phyloP scores from a whole-genome alignment of 2,113 vertebrate species.

The Oreochromis aureus region DNA sequence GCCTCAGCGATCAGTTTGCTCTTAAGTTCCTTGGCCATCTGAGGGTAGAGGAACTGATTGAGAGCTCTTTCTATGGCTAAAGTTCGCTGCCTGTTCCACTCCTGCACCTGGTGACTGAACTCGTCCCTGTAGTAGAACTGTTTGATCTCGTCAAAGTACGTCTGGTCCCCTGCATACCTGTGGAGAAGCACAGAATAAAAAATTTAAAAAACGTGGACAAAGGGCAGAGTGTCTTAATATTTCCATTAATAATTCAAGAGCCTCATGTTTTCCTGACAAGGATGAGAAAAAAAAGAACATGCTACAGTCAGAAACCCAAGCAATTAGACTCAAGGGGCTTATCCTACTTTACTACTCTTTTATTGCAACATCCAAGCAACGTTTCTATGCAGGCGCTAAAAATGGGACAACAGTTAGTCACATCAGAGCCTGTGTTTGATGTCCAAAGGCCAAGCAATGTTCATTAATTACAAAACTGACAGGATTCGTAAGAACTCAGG shows the following conservation, averaged over 20 bases:
- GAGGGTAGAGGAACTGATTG: slow-evolving; percentile 93
- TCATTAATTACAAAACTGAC: not conserved
- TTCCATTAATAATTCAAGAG: not conserved
- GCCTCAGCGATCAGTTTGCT: slow-evolving; percentile 92
- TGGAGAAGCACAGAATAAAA: not conserved
- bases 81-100: slow-evolving; percentile 96
- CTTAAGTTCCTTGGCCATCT: slow-evolving; percentile 97
- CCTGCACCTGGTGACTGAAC: slow-evolving; percentile 98
- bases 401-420: not conserved
- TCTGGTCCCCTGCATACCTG: slow-evolving; percentile 91
- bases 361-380: not conserved
- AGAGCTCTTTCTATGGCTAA: slow-evolving; percentile 91
- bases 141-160: slow-evolving; percentile 98
- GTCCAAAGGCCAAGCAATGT: not conserved
- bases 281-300: not conserved
- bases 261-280: not conserved
- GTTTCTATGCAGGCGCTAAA: not conserved
- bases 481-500: not conserved
- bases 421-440: not conserved
- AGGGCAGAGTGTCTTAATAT: not conserved
- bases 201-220: not conserved
- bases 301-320: not conserved
- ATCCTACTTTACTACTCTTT: slow-evolving; percentile 16
- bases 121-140: slow-evolving; percentile 99
- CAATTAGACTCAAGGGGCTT: not conserved